These are phyloP conservation scores for Melanotaenia trifasciata DNA, from an alignment of 2,797 vertebrate species.

Conservation along the genomic window DNA sequence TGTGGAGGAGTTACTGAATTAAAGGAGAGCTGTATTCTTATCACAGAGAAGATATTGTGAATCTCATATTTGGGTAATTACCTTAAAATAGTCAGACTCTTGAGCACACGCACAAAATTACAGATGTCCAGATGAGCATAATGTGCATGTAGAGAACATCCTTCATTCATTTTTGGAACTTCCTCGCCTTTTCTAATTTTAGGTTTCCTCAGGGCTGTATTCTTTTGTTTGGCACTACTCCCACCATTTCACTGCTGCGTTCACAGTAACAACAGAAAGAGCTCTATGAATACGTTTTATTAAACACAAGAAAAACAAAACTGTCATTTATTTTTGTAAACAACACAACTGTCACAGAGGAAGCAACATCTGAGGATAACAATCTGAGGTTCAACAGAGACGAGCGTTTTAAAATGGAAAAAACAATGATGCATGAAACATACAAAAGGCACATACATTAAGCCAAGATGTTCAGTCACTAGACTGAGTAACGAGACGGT, in stretches of 20 bases:
- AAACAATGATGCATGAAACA: conserved; percentile 14
- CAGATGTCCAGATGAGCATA: conserved; percentile 41
- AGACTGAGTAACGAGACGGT: conserved; percentile 17
- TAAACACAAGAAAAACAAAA: conserved; percentile 54
- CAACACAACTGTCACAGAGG: conserved; percentile 44
- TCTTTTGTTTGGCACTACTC: conserved; percentile 6
- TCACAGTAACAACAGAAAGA: conserved; percentile 43
- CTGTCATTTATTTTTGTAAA: conserved; percentile 42
- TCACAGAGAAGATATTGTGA: conserved; percentile 30
- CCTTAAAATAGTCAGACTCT: conserved; percentile 49
- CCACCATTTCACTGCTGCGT: background rate
- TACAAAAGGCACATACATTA: conserved; percentile 7
- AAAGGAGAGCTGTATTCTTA: conserved; percentile 7
- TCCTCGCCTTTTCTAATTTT: conserved; percentile 39
- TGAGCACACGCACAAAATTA: conserved; percentile 52
- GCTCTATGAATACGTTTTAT: conserved; percentile 58
- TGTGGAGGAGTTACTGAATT: background rate
- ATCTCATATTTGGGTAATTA: conserved; percentile 45
- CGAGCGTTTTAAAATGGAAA: conserved; percentile 16
- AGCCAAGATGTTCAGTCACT: conserved; percentile 17
- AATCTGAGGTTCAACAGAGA: conserved; percentile 48
- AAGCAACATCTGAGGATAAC: conserved; percentile 33
- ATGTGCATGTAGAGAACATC: conserved; percentile 24
- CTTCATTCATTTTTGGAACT: conserved; percentile 21
- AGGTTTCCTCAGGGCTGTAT: conserved; percentile 19